Conservation (phyloP, 30 jellyfish, hydroid and myxozoan genomes). For the Catostylus mosaicus region DNA sequence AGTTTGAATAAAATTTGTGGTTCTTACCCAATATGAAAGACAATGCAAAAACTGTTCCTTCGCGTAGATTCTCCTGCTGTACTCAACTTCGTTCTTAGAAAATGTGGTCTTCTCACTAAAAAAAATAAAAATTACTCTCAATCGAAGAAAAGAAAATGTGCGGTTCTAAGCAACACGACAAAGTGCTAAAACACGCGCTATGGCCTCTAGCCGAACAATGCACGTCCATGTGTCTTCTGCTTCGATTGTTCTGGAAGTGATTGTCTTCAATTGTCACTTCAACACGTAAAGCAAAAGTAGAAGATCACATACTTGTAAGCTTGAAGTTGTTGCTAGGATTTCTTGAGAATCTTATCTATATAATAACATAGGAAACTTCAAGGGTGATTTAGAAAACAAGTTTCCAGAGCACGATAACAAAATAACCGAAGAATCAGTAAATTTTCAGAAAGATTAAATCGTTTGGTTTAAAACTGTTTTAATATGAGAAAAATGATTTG, state of each 20-base stretch:
- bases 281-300: neutral
- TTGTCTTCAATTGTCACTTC: neutral
- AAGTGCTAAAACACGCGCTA: constrained; percentile 72
- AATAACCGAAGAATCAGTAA: no score
- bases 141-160: neutral
- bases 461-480: no score
- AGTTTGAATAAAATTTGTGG: neutral
- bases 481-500: no score
- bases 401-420: no score
- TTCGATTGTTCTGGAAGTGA: constrained; percentile 17
- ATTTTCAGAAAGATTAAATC: no score
- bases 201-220: constrained; percentile 22
- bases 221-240: constrained; percentile 45
- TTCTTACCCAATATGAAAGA: neutral
- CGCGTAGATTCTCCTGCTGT: neutral
- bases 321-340: neutral
- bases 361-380: neutral
- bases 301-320: neutral
- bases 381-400: neutral
- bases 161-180: constrained; percentile 60
- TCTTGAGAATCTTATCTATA: neutral
- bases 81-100: neutral
- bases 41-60: neutral
- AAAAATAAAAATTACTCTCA: neutral
- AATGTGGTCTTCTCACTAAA: neutral